Evolutionary conservation across 2,888 invertebrate genomes (phyloP), one percentile per base, ranked within the genome.

Genomic region (Agonopterix alstromeriana): DNA sequence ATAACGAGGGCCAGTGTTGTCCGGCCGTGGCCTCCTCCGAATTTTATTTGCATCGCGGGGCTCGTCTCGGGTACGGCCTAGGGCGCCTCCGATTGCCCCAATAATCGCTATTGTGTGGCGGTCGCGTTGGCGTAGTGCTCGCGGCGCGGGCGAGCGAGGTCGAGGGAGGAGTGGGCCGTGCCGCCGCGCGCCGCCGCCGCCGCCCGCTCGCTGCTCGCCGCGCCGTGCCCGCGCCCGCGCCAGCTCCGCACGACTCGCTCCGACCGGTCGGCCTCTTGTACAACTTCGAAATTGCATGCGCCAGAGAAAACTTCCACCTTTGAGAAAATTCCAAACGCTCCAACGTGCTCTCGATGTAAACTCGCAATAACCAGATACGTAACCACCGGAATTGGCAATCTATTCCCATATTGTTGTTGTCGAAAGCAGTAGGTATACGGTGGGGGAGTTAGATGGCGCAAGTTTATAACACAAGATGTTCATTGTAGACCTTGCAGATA

Each of bases 1-100:
- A 85, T 82, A 86, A 86, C 77, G 83, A 85, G 82, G 85, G 82
- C 72, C 81, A 82, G 78, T 76, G 74, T 68, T 82, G 85, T 83
- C 84, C 85, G 78, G 78, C 71, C 72, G 72, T 69, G 74, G 78
- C 73, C 77, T 80, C 69, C 71, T 72, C 68, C 65, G 75, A 83
- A 77, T 83, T 84, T 76, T 84, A 86, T 88, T 87, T 86, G 84
- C 84, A 85, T 85, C 78, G 73, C 73, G 76, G 73, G 75, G 68
- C 73, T 73, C 72, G 75, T 73, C 73, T 73, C 67, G 72, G 71
- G 69, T 61, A 55, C 53, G 63, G 63, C 63, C 65, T 62, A 63
- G 65, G 65, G 64, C 63, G 66, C 60, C 70, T 65, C 70, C 81
- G 73, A 86, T 85, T 84, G 82, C 77, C 78, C 77, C 80, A 81